These are phyloP conservation scores for Riparia riparia DNA, from an alignment of 2,113 vertebrate species.

Conservation along the genomic window DNA sequence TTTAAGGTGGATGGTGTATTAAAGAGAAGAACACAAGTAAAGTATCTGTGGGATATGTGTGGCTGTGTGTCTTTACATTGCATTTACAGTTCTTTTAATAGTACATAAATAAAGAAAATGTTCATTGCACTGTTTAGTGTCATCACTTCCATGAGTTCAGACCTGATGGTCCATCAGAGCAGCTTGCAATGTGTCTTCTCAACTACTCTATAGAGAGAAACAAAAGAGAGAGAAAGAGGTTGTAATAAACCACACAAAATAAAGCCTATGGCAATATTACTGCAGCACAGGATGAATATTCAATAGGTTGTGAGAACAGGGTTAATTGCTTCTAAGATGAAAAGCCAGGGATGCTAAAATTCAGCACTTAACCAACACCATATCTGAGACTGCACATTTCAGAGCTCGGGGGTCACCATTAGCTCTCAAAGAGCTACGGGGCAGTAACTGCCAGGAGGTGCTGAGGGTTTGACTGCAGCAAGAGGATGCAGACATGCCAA, in stretches of 20 bases:
- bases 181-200: slow-evolving; percentile 79
- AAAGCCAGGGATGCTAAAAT: background rate
- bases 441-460: background rate
- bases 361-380: background rate
- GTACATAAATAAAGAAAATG: slow-evolving; percentile 89
- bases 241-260: background rate
- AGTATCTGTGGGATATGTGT: slow-evolving; percentile 91
- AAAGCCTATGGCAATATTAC: background rate
- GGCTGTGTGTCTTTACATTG: slow-evolving; percentile 98
- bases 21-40: slow-evolving; percentile 87
- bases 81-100: slow-evolving; percentile 96
- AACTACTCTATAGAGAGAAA: slow-evolving; percentile 87
- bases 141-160: slow-evolving; percentile 83
- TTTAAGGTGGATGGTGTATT: slow-evolving; percentile 94
- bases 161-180: slow-evolving; percentile 82
- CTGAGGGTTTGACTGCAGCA: background rate
- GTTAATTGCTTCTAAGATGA: background rate
- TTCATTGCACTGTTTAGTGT: slow-evolving; percentile 87
- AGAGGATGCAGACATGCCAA: background rate
- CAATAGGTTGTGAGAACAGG: background rate
- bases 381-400: background rate
- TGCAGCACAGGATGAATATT: background rate
- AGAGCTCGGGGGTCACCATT: background rate
- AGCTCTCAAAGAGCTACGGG: background rate
- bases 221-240: slow-evolving; percentile 42